Evolutionary conservation across 2,113 vertebrate genomes (phyloP).

Genomic region (Prionailurus bengalensis): DNA sequence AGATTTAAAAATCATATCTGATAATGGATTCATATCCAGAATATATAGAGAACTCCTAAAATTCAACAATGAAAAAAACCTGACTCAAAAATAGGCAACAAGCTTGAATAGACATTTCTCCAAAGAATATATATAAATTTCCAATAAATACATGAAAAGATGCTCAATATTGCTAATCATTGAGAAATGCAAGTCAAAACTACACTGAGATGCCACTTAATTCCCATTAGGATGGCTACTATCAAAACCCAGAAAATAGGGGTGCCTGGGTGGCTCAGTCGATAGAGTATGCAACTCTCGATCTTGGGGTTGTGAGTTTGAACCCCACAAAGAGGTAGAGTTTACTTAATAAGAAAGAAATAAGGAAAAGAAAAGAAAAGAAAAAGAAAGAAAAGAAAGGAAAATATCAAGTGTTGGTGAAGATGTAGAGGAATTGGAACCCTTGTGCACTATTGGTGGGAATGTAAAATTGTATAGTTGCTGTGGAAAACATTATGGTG

Average conservation of each 20-base stretch:
- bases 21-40: neutral
- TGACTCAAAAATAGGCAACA: neutral
- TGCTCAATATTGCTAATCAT: neutral
- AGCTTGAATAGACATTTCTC: neutral
- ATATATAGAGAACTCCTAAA: neutral
- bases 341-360: no score
- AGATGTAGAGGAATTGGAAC: neutral
- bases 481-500: neutral
- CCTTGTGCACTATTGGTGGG: neutral
- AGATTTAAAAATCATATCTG: neutral
- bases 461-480: neutral
- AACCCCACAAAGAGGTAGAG: no score
- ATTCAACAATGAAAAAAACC: neutral
- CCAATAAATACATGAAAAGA: neutral
- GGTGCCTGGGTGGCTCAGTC: neutral
- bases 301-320: neutral
- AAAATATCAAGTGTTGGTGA: neutral
- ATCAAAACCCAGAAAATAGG: neutral
- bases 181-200: neutral
- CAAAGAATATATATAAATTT: neutral
- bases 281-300: neutral
- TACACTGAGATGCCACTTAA: neutral
- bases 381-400: no score
- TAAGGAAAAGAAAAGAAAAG: no score
- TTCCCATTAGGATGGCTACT: neutral